phyloP scores from a whole-genome alignment of 1,140 invertebrate genomes.

The Drosophila setifemur region DNA sequence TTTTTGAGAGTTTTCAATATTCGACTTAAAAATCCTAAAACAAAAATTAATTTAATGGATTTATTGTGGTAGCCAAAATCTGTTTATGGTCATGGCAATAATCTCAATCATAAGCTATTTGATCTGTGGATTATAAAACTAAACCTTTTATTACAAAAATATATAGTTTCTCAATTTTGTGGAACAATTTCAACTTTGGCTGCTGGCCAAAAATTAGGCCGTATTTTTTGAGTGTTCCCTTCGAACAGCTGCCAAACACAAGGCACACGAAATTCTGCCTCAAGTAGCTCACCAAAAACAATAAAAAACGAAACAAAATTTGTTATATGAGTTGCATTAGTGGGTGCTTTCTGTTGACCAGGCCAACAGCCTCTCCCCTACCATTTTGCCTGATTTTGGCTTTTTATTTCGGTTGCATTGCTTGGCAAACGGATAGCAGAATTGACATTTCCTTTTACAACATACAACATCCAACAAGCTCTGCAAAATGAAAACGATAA shows the following conservation, averaged over 20 bases:
- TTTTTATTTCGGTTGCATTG: constrained; percentile 41
- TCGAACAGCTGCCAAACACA: constrained; percentile 22
- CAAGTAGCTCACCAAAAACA: constrained; percentile 37
- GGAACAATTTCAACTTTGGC: neutral
- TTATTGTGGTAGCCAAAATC: no score
- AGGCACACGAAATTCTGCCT: constrained; percentile 26
- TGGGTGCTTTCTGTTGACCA: constrained; percentile 26
- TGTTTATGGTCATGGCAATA: no score
- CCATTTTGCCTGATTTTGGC: constrained; percentile 1
- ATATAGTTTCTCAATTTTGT: no score
- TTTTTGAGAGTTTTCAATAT: no score
- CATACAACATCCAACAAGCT: constrained; percentile 77
- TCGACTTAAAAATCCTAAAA: no score
- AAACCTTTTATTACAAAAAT: no score
- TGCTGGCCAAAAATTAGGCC: neutral
- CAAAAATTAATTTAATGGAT: no score
- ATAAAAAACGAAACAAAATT: constrained; percentile 51
- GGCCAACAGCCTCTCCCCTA: neutral
- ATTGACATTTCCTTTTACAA: constrained; percentile 81
- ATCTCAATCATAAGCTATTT: no score
- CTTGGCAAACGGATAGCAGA: constrained; percentile 72
- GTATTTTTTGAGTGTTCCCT: constrained; percentile 23
- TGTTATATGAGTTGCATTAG: constrained; percentile 73
- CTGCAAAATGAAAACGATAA: constrained; percentile 79
- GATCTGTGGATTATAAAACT: no score